phyloP scores from a whole-genome alignment of 2,113 vertebrate genomes.

The Procavia capensis region DNA sequence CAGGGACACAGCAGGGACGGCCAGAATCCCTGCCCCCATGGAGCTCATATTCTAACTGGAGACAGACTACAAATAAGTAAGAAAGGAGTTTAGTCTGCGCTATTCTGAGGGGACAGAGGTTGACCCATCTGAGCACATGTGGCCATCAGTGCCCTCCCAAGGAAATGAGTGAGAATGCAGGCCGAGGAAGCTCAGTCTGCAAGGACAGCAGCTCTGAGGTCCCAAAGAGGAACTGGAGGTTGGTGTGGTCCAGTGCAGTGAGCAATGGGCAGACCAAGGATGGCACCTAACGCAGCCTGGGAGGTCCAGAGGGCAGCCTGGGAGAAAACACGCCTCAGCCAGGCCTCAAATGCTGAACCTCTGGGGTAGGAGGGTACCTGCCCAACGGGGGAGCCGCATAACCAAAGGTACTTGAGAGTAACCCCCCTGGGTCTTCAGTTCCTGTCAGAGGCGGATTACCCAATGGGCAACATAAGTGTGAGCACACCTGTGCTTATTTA shows the following conservation, averaged over 20 bases:
- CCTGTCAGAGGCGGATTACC: not conserved
- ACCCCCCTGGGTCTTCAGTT: too few species aligned
- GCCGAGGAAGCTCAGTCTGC: rapidly evolving
- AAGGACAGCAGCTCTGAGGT: not conserved
- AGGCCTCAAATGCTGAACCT: not conserved
- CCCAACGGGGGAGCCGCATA: not conserved
- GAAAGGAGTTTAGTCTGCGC: not conserved
- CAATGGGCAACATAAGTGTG: too few species aligned
- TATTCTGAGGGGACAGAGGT: not conserved
- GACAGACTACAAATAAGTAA: not conserved
- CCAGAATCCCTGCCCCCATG: not conserved
- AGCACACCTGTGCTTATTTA: too few species aligned
- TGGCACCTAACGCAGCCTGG: not conserved
- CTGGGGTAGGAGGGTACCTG: not conserved
- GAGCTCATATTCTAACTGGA: not conserved
- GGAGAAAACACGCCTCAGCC: not conserved
- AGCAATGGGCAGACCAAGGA: not conserved
- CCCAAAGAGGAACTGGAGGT: not conserved
- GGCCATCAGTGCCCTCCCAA: not conserved
- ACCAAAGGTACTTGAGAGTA: not conserved
- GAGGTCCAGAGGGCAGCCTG: not conserved
- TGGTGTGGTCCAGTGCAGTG: not conserved
- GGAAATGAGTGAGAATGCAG: not conserved
- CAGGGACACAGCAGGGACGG: not conserved
- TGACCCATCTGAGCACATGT: not conserved